Conservation (phyloP, 2,888 invertebrate species). For the Sericinus montela region DNA sequence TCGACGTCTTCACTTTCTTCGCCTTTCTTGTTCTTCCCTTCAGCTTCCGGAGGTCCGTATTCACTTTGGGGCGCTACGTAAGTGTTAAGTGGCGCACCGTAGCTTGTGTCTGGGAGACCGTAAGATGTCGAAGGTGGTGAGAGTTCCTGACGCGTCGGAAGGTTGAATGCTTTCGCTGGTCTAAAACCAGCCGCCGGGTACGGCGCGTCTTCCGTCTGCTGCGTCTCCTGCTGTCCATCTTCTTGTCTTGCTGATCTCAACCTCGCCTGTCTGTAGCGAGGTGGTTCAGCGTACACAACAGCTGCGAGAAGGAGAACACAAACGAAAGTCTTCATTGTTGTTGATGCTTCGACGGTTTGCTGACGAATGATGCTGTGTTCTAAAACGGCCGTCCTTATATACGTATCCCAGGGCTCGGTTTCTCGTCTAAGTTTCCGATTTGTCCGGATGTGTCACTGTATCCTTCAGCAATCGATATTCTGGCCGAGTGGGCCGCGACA, state of each 20-base stretch:
- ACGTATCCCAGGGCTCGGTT: slow-evolving; percentile 39
- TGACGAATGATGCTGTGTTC: slow-evolving; percentile 63
- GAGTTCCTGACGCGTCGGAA: slow-evolving; percentile 54
- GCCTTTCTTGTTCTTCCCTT: slow-evolving; percentile 16
- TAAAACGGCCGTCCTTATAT: slow-evolving; percentile 47
- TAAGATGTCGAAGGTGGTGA: slow-evolving; percentile 57
- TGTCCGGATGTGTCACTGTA: slow-evolving; percentile 59
- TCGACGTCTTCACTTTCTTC: slow-evolving; percentile 26
- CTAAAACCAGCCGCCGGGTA: slow-evolving; percentile 61
- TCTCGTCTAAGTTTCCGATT: slow-evolving; percentile 53
- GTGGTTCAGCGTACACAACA: slow-evolving; percentile 57
- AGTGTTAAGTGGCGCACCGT: slow-evolving; percentile 59
- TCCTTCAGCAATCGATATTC: slow-evolving; percentile 66
- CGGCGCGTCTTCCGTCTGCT: slow-evolving; percentile 42
- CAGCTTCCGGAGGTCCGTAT: slow-evolving; percentile 44
- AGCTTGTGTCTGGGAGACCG: slow-evolving; percentile 61
- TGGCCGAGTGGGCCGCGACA: slow-evolving; percentile 56
- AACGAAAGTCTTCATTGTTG: slow-evolving; percentile 56
- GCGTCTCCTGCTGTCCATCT: slow-evolving; percentile 36
- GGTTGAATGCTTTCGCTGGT: slow-evolving; percentile 53
- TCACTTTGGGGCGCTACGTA: slow-evolving; percentile 51
- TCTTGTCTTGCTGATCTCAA: slow-evolving; percentile 54
- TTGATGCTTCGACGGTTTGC: slow-evolving; percentile 44
- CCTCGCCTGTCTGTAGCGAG: slow-evolving; percentile 45
- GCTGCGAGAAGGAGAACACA: slow-evolving; percentile 53